Evolutionary conservation across 2,797 vertebrate species (phyloP).

Genomic region (Nannoperca australis): DNA sequence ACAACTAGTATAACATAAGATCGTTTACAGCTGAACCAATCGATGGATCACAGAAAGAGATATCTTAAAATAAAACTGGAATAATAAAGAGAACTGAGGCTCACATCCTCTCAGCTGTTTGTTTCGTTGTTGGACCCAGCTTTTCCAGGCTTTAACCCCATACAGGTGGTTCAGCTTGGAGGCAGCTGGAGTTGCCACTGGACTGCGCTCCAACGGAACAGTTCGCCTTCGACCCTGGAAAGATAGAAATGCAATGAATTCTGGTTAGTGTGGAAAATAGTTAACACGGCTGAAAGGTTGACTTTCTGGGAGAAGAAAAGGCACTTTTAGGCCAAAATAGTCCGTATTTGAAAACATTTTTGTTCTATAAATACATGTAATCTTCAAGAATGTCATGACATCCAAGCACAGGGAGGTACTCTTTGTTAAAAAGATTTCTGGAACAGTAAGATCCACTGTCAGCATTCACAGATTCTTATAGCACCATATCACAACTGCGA

Average conservation of each 20-base stretch:
- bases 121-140: slow-evolving; percentile 92
- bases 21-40: slow-evolving; percentile 50
- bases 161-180: slow-evolving; percentile 93
- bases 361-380: neutral
- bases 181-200: slow-evolving; percentile 43
- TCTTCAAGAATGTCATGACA: neutral
- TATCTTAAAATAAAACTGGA: neutral
- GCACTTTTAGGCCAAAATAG: neutral
- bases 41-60: slow-evolving; percentile 66
- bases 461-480: neutral
- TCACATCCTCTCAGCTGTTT: slow-evolving; percentile 84
- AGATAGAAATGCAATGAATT: slow-evolving; percentile 9
- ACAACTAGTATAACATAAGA: neutral
- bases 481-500: neutral
- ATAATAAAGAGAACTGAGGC: neutral
- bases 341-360: neutral
- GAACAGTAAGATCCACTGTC: neutral
- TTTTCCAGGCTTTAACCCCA: slow-evolving; percentile 94
- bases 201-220: slow-evolving; percentile 63
- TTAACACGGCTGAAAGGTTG: neutral
- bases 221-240: slow-evolving; percentile 89
- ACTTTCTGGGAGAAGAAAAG: neutral
- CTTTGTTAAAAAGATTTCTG: neutral
- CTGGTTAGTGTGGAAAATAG: neutral
- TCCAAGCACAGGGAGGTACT: neutral